Evolutionary conservation across 2,888 invertebrate species (phyloP).

Genomic region (Noctua janthe): DNA sequence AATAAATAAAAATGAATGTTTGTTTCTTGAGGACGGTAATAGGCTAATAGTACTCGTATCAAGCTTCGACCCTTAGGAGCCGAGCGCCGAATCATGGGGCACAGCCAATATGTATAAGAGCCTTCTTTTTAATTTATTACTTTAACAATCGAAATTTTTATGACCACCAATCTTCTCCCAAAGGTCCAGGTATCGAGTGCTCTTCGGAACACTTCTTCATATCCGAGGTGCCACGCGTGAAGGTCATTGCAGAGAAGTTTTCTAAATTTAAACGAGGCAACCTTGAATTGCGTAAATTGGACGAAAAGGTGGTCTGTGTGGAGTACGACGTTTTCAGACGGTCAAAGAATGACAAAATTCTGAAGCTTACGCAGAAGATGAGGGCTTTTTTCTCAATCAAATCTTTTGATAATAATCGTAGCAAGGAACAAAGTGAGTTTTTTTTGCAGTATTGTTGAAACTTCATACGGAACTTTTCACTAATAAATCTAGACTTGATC

Average conservation of each 20-base stretch:
- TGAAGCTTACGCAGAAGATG: constrained; percentile 76
- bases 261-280: constrained; percentile 78
- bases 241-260: constrained; percentile 83
- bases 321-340: constrained; percentile 82
- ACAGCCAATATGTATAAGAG: not conserved
- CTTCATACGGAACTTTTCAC: not conserved
- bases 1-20: not conserved
- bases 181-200: constrained; percentile 19
- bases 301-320: constrained; percentile 84
- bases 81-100: not conserved
- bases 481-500: not conserved
- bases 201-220: constrained; percentile 72
- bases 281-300: constrained; percentile 81
- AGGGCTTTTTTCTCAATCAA: constrained; percentile 83
- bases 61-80: not conserved
- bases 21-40: too few species aligned
- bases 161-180: not conserved
- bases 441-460: not conserved
- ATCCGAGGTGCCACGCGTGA: constrained; percentile 79
- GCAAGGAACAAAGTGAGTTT: constrained; percentile 36
- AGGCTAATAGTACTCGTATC: too few species aligned
- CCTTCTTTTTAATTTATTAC: not conserved
- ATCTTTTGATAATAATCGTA: constrained; percentile 58
- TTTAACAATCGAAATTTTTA: not conserved
- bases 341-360: constrained; percentile 22